Evolutionary conservation across 2,888 invertebrate genomes (phyloP).

Genomic region (Cheilosia vulpina): DNA sequence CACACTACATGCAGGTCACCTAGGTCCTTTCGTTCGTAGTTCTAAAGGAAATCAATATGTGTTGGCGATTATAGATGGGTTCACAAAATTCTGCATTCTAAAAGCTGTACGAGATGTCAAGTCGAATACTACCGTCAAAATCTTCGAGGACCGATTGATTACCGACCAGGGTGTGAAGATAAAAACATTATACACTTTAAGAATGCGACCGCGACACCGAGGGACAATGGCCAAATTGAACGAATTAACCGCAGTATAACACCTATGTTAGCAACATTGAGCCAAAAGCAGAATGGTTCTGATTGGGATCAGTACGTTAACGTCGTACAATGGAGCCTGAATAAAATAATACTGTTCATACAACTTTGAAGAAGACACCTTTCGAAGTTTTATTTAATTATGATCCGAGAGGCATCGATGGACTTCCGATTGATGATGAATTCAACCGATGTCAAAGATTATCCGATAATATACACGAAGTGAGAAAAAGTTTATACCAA

Average conservation of each 20-base stretch:
- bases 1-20: constrained; percentile 82
- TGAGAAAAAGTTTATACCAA: too few species aligned
- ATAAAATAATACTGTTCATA: constrained; percentile 68
- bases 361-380: constrained; percentile 58
- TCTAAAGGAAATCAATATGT: constrained; percentile 79
- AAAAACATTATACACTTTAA: constrained; percentile 71
- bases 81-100: constrained; percentile 80
- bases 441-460: neutral
- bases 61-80: constrained; percentile 80
- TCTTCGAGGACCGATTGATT: constrained; percentile 78
- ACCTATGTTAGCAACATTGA: constrained; percentile 69
- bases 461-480: neutral
- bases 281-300: constrained; percentile 62
- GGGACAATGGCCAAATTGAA: constrained; percentile 78
- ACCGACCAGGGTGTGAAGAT: constrained; percentile 80
- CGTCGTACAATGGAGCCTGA: constrained; percentile 74
- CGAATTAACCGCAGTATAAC: constrained; percentile 76
- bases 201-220: constrained; percentile 77
- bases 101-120: constrained; percentile 78
- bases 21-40: constrained; percentile 81
- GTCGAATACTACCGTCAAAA: constrained; percentile 77
- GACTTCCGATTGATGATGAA: constrained; percentile 31
- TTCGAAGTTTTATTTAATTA: constrained; percentile 67
- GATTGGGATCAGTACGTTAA: constrained; percentile 74
- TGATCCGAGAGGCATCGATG: constrained; percentile 47